Conservation (phyloP, 2,888 invertebrate species). For the Barypeithes pellucidus region DNA sequence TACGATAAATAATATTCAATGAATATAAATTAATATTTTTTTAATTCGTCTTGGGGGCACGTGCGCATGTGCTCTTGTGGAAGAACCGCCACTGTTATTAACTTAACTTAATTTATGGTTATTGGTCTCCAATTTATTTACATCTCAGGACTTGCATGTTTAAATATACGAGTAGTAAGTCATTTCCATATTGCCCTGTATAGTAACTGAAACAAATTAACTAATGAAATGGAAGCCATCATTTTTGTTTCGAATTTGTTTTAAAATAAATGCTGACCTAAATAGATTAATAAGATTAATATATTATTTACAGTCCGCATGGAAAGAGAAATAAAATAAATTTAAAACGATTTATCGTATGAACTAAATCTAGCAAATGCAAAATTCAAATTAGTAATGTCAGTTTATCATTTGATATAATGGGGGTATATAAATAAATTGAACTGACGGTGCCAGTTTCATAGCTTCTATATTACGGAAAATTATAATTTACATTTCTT, state of each 20-base stretch:
- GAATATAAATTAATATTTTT: no score
- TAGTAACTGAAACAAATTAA: background rate
- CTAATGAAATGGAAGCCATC: background rate
- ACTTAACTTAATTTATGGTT: no score
- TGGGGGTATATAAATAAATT: background rate
- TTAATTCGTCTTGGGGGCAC: no score
- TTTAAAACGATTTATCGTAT: background rate
- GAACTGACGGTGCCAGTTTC: background rate
- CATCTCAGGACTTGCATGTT: no score
- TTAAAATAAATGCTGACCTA: background rate
- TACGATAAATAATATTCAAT: no score
- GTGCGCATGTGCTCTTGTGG: no score
- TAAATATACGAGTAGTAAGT: no score
- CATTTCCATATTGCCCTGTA: no score
- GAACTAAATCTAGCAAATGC: background rate
- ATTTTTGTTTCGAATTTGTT: background rate
- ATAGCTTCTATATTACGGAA: no score
- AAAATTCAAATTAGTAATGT: background rate
- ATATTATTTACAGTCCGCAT: background rate
- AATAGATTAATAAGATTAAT: background rate
- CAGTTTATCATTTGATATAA: background rate
- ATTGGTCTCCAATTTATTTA: no score
- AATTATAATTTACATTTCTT: no score
- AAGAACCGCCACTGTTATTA: no score
- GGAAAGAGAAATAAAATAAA: conserved; percentile 6